These are phyloP conservation scores for Scaptomyza polygonia DNA, from an alignment of 2,888 invertebrate genomes.

Conservation along the genomic window DNA sequence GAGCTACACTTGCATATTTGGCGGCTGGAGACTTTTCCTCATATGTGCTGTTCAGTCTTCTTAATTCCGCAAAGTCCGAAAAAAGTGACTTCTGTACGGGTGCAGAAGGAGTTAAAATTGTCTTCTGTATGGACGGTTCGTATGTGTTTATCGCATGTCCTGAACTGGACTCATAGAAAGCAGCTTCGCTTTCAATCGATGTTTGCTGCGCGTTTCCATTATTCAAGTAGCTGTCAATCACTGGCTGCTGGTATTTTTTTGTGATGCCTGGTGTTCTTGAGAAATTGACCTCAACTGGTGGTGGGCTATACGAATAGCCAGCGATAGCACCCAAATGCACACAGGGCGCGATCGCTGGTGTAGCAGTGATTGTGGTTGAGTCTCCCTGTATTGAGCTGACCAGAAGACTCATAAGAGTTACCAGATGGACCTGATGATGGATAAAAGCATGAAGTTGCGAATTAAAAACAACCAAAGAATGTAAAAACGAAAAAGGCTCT, in stretches of 20 bases:
- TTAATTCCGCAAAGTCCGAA: constrained; percentile 82
- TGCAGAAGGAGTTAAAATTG: constrained; percentile 73
- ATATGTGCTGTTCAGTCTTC: constrained; percentile 77
- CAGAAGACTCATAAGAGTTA: constrained; percentile 77
- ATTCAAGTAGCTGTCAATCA: constrained; percentile 78
- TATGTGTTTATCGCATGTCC: constrained; percentile 77
- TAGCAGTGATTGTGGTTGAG: constrained; percentile 58
- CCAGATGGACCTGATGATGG: constrained; percentile 55
- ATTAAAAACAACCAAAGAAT: background rate
- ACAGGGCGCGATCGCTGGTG: constrained; percentile 79
- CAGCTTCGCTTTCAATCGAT: constrained; percentile 76
- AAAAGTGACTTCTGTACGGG: constrained; percentile 71
- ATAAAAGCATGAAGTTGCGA: background rate
- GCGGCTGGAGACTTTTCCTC: constrained; percentile 83
- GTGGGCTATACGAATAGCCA: constrained; percentile 86
- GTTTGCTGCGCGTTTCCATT: constrained; percentile 83
- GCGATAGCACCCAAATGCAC: constrained; percentile 71
- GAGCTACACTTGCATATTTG: constrained; percentile 83
- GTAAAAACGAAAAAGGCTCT: background rate
- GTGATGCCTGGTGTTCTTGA: constrained; percentile 83
- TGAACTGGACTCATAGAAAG: constrained; percentile 78
- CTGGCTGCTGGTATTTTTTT: constrained; percentile 76
- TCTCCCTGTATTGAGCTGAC: constrained; percentile 70
- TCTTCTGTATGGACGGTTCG: constrained; percentile 72
- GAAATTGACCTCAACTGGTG: constrained; percentile 85